A percentile compares a stretch with the other conserved stretches of the same genome.
Conservation (phyloP, 2,888 invertebrate genomes). For the Spilarctia lutea region DNA sequence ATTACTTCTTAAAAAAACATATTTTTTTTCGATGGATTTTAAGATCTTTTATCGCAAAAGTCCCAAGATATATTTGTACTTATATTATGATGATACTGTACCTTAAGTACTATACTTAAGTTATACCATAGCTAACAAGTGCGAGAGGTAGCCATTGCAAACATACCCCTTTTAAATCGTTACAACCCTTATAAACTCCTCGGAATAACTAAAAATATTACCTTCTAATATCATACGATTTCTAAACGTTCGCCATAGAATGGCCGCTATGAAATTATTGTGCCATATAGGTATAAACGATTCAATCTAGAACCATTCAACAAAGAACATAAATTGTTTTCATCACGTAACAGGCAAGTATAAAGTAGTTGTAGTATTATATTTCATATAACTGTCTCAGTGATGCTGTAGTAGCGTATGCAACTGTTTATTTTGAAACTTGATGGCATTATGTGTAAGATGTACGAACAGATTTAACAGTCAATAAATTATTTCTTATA, state of each 20-base stretch:
- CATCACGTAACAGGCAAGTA: neutral
- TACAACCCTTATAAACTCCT: slow-evolving; percentile 13
- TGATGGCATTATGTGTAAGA: too few species aligned
- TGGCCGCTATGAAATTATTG: slow-evolving; percentile 7
- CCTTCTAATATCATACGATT: slow-evolving; percentile 12
- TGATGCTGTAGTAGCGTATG: too few species aligned
- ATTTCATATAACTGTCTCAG: too few species aligned
- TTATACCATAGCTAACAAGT: slow-evolving; percentile 16
- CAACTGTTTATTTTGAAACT: too few species aligned
- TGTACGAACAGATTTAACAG: neutral
- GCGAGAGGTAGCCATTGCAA: slow-evolving; percentile 10
- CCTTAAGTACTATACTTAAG: slow-evolving; percentile 2
- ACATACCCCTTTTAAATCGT: slow-evolving; percentile 8
- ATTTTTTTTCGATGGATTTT: too few species aligned
- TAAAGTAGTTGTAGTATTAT: neutral
- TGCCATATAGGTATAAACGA: neutral
- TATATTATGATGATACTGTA: neutral
- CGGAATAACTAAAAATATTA: slow-evolving; percentile 15
- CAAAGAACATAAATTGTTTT: neutral
- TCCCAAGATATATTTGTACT: too few species aligned
- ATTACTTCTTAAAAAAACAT: neutral
- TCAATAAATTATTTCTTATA: neutral
- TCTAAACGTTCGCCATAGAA: slow-evolving; percentile 5
- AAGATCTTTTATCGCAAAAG: neutral
- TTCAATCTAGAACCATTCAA: neutral